A percentile compares a stretch with the other conserved stretches of the same genome.
Evolutionary conservation across 2,888 invertebrate species (phyloP).

Genomic region (Sericinus montela): DNA sequence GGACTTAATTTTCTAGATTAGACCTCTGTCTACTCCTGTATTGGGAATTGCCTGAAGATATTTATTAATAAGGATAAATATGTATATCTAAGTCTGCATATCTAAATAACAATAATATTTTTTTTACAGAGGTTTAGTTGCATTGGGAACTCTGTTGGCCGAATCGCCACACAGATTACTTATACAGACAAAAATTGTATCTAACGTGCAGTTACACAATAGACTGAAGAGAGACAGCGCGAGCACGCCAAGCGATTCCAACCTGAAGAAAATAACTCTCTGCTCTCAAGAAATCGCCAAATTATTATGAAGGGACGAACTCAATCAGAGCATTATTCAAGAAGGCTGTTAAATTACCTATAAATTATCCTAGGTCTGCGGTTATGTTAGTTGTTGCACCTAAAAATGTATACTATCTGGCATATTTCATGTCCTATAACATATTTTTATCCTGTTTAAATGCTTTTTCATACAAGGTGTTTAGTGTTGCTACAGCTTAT

Average conservation of each 20-base stretch:
- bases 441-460: not conserved
- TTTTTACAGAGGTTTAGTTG: slow-evolving; percentile 83
- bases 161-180: slow-evolving; percentile 62
- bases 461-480: not conserved
- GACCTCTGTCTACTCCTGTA: no score
- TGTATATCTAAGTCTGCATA: no score
- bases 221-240: slow-evolving; percentile 57
- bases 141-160: slow-evolving; percentile 85
- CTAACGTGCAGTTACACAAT: slow-evolving; percentile 49
- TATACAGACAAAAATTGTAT: slow-evolving; percentile 60
- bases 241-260: slow-evolving; percentile 41
- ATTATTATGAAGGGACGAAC: slow-evolving; percentile 51
- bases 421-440: not conserved
- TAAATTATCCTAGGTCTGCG: not conserved
- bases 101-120: no score
- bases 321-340: not conserved
- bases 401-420: not conserved
- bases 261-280: slow-evolving; percentile 51
- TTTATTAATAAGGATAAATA: no score
- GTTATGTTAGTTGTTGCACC: not conserved
- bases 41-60: no score
- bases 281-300: slow-evolving; percentile 67
- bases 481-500: slow-evolving; percentile 8
- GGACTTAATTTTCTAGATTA: no score
- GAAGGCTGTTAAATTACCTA: slow-evolving; percentile 29